Percentiles rank a stretch among this genome's conserved stretches.
Conservation (phyloP, 1,140 invertebrate genomes). For the Copidosoma floridanum region DNA sequence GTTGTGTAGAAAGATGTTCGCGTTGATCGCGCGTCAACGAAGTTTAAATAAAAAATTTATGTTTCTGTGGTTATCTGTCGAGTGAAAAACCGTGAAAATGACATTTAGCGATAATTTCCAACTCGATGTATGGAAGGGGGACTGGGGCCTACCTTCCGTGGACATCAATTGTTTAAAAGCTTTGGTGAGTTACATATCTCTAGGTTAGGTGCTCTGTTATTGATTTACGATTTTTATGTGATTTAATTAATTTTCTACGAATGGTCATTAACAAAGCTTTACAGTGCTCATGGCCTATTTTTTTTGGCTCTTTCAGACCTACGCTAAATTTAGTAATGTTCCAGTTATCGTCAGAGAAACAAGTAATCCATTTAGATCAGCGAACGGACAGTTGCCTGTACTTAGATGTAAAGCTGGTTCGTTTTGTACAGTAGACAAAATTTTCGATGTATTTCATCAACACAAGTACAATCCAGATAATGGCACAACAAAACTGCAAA, state of each 20-base stretch:
- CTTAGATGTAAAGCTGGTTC: conserved; percentile 61
- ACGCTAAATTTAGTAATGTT: conserved; percentile 71
- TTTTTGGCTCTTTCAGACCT: conserved; percentile 61
- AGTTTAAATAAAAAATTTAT: not conserved
- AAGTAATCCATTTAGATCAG: conserved; percentile 70
- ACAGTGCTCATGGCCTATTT: too few relatives aligned
- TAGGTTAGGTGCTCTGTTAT: conserved; percentile 17
- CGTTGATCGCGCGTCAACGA: not conserved
- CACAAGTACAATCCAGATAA: conserved; percentile 57
- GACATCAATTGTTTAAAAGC: conserved; percentile 76
- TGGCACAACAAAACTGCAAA: conserved; percentile 39
- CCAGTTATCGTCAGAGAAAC: conserved; percentile 66
- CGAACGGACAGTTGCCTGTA: conserved; percentile 68
- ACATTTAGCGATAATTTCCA: conserved; percentile 40
- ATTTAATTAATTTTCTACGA: too few relatives aligned
- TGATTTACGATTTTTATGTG: conserved; percentile 15
- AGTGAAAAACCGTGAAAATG: not conserved
- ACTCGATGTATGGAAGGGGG: conserved; percentile 77
- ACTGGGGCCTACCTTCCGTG: conserved; percentile 80
- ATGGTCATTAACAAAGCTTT: too few relatives aligned
- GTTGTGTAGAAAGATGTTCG: not conserved
- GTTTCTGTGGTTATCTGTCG: too few relatives aligned
- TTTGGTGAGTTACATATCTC: conserved; percentile 61
- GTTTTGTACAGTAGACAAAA: conserved; percentile 64
- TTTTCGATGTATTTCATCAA: conserved; percentile 64